Evolutionary conservation across 2,797 vertebrate species (phyloP).

Genomic region (Crenuchus spilurus): DNA sequence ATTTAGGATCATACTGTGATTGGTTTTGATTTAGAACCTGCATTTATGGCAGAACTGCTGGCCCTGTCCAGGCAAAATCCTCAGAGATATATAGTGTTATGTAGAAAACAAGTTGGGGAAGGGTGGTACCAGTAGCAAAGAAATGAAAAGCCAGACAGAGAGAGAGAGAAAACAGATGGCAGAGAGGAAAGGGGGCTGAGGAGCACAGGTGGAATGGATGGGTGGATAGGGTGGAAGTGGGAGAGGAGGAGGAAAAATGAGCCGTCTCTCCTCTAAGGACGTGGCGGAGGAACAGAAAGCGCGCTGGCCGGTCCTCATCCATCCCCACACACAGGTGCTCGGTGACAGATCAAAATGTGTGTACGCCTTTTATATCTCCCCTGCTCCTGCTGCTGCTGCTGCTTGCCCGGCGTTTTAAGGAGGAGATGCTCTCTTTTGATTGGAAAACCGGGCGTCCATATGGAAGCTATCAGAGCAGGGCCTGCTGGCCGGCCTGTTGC

Average conservation of each 20-base stretch:
- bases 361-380: slow-evolving; percentile 68
- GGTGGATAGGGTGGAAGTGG: slow-evolving; percentile 58
- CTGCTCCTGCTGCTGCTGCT: slow-evolving; percentile 49
- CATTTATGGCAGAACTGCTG: too few species aligned
- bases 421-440: slow-evolving; percentile 64
- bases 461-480: slow-evolving; percentile 71
- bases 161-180: slow-evolving; percentile 65
- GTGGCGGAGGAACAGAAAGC: slow-evolving; percentile 62
- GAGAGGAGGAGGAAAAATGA: slow-evolving; percentile 53
- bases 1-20: too few species aligned
- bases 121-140: slow-evolving; percentile 28
- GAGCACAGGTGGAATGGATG: slow-evolving; percentile 74
- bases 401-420: slow-evolving; percentile 64
- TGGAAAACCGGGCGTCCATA: slow-evolving; percentile 69
- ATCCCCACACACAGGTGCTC: slow-evolving; percentile 68
- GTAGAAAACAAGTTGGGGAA: too few species aligned
- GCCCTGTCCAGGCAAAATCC: too few species aligned
- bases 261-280: slow-evolving; percentile 65
- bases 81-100: too few species aligned
- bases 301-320: slow-evolving; percentile 60
- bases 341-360: slow-evolving; percentile 69
- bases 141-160: slow-evolving; percentile 19
- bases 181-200: slow-evolving; percentile 58
- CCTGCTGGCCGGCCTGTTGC: slow-evolving; percentile 15
- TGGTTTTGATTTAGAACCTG: too few species aligned